Evolutionary conservation across 2,888 invertebrate species (phyloP).

Genomic region (Tipula lateralis): DNA sequence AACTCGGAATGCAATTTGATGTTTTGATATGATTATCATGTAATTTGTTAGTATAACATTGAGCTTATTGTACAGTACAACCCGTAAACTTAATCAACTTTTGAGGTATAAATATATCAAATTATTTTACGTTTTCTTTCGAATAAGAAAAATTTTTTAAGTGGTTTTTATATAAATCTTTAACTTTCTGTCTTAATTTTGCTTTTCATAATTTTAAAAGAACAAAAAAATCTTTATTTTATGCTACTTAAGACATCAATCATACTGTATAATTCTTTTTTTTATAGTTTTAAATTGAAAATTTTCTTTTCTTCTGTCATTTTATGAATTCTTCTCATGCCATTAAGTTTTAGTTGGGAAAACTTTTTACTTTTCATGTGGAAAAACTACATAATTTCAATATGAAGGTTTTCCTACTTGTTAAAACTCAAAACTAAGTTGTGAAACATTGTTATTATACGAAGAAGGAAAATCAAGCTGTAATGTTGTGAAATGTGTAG

Average conservation of each 20-base stretch:
- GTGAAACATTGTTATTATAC: neutral
- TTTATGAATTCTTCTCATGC: neutral
- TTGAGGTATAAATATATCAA: neutral
- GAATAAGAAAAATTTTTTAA: neutral
- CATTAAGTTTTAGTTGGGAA: neutral
- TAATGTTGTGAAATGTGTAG: neutral
- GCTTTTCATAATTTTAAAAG: neutral
- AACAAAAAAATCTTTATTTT: neutral
- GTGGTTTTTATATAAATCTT: neutral
- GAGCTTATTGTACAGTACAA: neutral
- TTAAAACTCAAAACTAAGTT: neutral
- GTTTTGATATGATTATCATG: too few species aligned
- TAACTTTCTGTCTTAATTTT: neutral
- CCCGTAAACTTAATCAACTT: neutral
- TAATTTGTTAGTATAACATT: neutral
- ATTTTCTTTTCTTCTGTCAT: neutral
- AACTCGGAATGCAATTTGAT: too few species aligned
- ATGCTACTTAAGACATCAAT: slow-evolving; percentile 24
- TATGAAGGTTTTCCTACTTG: neutral
- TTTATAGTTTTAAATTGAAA: neutral
- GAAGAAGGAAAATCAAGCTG: neutral
- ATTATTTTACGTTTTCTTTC: neutral
- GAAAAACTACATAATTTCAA: neutral
- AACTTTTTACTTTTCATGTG: neutral
- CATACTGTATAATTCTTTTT: neutral